These are phyloP conservation scores for Cinara cedri DNA, from an alignment of 2,888 invertebrate species.

Conservation along the genomic window DNA sequence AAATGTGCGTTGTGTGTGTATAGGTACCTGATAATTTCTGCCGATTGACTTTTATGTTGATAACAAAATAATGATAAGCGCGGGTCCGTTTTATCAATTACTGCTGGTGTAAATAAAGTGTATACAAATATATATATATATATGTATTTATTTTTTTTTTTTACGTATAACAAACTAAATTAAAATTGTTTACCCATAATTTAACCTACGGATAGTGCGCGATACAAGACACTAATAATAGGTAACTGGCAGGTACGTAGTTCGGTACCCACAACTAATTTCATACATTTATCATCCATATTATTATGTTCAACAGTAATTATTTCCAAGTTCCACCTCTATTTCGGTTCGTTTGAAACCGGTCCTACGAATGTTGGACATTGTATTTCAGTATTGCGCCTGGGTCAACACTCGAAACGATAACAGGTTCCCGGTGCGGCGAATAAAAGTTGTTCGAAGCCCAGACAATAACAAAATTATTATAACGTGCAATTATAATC, in stretches of 20 bases:
- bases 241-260: not conserved
- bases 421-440: slow-evolving; percentile 29
- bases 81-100: too few species aligned
- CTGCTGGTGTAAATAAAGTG: not conserved
- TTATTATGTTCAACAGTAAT: slow-evolving; percentile 1
- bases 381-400: not conserved
- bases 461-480: not conserved
- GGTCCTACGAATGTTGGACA: slow-evolving; percentile 22
- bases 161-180: too few species aligned
- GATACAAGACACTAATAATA: not conserved
- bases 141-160: not conserved
- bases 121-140: not conserved
- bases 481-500: not conserved
- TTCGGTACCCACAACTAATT: too few species aligned
- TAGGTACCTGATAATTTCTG: too few species aligned
- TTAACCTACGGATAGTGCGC: not conserved
- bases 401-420: not conserved
- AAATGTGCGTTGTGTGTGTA: too few species aligned
- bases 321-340: slow-evolving; percentile 25
- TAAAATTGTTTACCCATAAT: too few species aligned
- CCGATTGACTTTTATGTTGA: too few species aligned
- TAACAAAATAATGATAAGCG: too few species aligned
- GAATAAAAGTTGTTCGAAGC: not conserved
- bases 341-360: slow-evolving; percentile 18
- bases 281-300: too few species aligned